Evolutionary conservation across 2,113 vertebrate genomes (phyloP).

Genomic region (Fulica atra): DNA sequence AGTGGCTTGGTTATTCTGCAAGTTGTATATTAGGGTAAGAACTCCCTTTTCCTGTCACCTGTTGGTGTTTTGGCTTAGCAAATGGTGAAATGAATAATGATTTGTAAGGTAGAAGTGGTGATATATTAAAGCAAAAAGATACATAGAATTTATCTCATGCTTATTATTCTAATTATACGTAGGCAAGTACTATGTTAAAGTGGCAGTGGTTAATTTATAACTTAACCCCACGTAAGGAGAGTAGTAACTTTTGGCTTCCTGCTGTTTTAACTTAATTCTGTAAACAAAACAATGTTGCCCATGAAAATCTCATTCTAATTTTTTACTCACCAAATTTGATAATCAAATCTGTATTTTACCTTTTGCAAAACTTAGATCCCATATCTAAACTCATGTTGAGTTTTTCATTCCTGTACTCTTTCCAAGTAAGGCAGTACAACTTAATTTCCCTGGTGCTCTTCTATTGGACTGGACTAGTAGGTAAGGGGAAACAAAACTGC

Average conservation of each 20-base stretch:
- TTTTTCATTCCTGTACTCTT: not conserved
- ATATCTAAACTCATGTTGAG: not conserved
- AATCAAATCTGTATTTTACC: not conserved
- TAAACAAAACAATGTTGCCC: not conserved
- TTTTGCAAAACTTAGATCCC: not conserved
- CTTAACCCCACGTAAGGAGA: not conserved
- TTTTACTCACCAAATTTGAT: not conserved
- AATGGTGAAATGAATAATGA: not conserved
- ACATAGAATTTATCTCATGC: not conserved
- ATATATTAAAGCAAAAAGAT: not conserved
- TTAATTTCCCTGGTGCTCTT: not conserved
- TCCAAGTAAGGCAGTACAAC: not conserved
- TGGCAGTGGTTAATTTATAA: not conserved
- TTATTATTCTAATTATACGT: not conserved
- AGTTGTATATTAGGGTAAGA: not conserved
- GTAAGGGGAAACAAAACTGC: rapidly evolving
- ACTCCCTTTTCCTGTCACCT: not conserved
- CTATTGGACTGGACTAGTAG: not conserved
- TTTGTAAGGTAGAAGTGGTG: not conserved
- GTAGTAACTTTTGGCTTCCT: not conserved
- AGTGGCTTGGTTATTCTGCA: not conserved
- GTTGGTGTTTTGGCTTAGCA: not conserved
- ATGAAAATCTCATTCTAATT: not conserved
- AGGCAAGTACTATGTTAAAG: not conserved
- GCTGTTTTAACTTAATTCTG: not conserved